Percentiles rank a stretch among this genome's conserved stretches.
Conservation (phyloP, 2,888 invertebrate genomes). For the Andrena flavipes region DNA sequence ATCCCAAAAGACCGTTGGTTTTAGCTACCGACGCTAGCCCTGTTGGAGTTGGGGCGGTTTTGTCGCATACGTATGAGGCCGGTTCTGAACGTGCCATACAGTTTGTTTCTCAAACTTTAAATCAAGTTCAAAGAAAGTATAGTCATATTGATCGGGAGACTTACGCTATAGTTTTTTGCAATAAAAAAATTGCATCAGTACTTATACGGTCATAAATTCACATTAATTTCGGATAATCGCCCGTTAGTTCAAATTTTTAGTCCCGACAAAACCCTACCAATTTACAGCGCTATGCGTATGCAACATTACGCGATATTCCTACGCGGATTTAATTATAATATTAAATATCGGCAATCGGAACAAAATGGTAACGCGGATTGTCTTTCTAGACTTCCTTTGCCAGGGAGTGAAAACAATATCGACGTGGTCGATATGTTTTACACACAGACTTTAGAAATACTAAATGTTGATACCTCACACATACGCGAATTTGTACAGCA, state of each 20-base stretch:
- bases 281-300: slow-evolving; percentile 1
- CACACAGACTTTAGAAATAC: too few relatives aligned
- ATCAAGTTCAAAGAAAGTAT: background rate
- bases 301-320: too few relatives aligned
- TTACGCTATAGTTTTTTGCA: slow-evolving; percentile 29
- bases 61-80: background rate
- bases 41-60: background rate
- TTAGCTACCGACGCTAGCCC: background rate
- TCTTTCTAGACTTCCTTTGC: too few relatives aligned
- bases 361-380: too few relatives aligned
- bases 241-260: background rate
- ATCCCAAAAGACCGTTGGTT: background rate
- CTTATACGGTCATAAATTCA: slow-evolving; percentile 1
- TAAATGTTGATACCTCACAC: too few relatives aligned
- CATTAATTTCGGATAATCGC: background rate
- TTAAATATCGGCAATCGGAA: too few relatives aligned
- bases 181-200: slow-evolving; percentile 32
- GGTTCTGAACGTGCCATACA: background rate
- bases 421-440: too few relatives aligned
- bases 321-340: background rate
- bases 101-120: background rate
- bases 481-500: too few relatives aligned
- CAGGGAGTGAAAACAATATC: too few relatives aligned
- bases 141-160: slow-evolving; percentile 12
- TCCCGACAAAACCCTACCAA: background rate